Evolutionary conservation across 2,888 invertebrate genomes (phyloP).

Genomic region (Euplagia quadripunctaria): DNA sequence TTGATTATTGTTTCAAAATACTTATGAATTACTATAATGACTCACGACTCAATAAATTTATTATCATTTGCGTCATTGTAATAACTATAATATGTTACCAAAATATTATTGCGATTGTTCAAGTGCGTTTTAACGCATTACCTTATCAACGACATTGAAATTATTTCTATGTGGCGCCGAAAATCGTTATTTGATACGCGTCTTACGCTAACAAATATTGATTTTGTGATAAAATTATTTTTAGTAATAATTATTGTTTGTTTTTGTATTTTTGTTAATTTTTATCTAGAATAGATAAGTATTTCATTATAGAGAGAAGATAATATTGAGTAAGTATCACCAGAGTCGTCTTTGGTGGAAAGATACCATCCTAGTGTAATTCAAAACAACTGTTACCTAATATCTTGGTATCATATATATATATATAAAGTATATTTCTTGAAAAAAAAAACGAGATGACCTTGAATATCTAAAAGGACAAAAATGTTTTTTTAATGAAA

Average conservation of each 20-base stretch:
- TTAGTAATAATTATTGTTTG: conserved; percentile 5
- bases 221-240: conserved; percentile 24
- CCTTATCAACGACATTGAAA: conserved; percentile 51
- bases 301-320: conserved; percentile 10
- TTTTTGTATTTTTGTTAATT: neutral
- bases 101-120: conserved; percentile 24
- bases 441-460: no score
- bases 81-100: conserved; percentile 10
- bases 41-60: neutral
- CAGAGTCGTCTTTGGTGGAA: neutral
- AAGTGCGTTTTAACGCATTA: conserved; percentile 28
- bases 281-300: no score
- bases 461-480: no score
- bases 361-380: neutral
- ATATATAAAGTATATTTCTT: neutral
- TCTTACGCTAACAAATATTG: conserved; percentile 42
- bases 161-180: conserved; percentile 31
- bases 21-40: neutral
- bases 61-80: conserved; percentile 19
- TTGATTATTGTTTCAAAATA: neutral
- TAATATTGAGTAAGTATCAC: neutral
- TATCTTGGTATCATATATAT: neutral
- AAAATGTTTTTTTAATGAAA: no score
- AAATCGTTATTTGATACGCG: conserved; percentile 37
- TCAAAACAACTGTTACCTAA: conserved; percentile 6